Base-by-base conservation (phyloP, 2,888 invertebrate species). In the Arctia plantaginis region DNA sequence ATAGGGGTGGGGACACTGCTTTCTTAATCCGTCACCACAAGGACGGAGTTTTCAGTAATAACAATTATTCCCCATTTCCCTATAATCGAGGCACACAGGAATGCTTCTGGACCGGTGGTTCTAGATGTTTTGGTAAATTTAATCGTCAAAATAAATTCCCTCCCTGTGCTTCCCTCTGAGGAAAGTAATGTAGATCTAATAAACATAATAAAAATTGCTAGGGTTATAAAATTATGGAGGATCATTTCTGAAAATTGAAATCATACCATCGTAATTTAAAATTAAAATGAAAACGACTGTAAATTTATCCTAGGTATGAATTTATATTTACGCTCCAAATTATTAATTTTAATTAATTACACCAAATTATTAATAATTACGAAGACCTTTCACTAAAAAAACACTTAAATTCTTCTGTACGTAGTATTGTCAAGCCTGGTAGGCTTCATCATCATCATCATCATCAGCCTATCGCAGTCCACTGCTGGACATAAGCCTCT, bases 111-210 rank as follows among this genome's bases (percentile, higher is more conserved):
- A 62, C 27, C 30, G 18, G 30, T 30, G 18, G 62, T 30, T 30
- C 18, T 8, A 18, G 18, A 62, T 7, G 62, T 18, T 39, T 18
- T 33, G 27, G 51, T 41, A n/a, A 83, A 82, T 78, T 74, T 69
- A 73, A 84, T 82, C 67, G 47, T 27, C n/a, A 20, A 44, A 69
- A 71, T 47, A 74, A 79, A 77, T 55, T 71, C 33, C 23, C 59
- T 67, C 15, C 39, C n/a, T n/a, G n/a, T 18, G 23, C 33, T 27
- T 64, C 30, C 44, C 47, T 20, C 20, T 0, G 15, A 1, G n/a
- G 12, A 75, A 80, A 76, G 77, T 74, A 75, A 70, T 69, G 68
- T 70, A 73, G 55, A 82, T 75, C 71, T 69, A 78, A 80, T 84
- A 80, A 84, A 75, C 59, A 64, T 51, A 47, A 44, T 64, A 73